A percentile compares a stretch with the other conserved stretches of the same genome.
These are phyloP conservation scores for Aproaerema taeniolella DNA, from an alignment of 2,888 invertebrate species.

Conservation along the genomic window DNA sequence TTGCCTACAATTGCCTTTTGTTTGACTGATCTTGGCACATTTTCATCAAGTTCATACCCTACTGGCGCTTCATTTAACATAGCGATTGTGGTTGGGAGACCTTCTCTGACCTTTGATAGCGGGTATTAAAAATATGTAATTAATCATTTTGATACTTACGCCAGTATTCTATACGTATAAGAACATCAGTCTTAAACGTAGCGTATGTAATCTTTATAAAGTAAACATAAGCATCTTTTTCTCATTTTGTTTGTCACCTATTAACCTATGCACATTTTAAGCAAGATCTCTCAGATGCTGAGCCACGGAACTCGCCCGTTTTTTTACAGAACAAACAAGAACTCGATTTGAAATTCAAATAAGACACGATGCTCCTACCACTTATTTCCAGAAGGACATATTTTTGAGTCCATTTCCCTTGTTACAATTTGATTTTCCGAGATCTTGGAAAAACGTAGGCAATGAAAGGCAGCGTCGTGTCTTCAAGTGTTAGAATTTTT, in stretches of 20 bases:
- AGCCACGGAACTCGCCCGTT: slow-evolving; percentile 17
- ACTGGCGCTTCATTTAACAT: neutral
- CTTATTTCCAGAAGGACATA: slow-evolving; percentile 13
- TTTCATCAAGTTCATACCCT: neutral
- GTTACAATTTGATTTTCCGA: neutral
- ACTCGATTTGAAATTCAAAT: slow-evolving; percentile 27
- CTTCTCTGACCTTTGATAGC: neutral
- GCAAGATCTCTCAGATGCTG: slow-evolving; percentile 13
- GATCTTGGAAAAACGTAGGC: neutral
- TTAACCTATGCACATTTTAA: slow-evolving; percentile 12
- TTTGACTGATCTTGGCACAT: neutral
- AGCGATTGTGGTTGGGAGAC: neutral
- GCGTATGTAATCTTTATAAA: neutral
- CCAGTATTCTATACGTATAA: too few relatives aligned
- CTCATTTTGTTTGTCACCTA: neutral
- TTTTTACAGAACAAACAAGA: slow-evolving; percentile 24
- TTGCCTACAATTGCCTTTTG: neutral
- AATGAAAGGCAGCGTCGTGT: neutral
- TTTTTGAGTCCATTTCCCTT: neutral
- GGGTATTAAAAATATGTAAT: neutral
- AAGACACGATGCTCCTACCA: slow-evolving; percentile 22
- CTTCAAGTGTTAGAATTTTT: neutral
- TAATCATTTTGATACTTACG: too few relatives aligned
- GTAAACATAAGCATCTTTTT: neutral
- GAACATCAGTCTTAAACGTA: neutral